Conservation (phyloP, 2,797 vertebrate species). For the Allobates femoralis region DNA sequence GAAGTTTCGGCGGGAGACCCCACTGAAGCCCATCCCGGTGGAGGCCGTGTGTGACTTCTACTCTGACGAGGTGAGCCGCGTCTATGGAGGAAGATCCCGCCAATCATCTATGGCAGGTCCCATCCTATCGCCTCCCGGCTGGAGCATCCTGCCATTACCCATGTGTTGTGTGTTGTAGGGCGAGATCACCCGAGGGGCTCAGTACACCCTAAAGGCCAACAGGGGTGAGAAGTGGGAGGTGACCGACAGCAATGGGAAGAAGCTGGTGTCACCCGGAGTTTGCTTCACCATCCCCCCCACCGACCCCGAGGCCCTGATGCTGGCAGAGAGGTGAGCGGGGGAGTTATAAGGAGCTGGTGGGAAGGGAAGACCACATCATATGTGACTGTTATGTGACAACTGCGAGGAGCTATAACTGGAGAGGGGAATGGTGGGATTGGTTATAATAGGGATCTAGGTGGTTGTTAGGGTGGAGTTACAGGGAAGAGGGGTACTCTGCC, state of each 20-base stretch:
- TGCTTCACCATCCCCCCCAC: slow-evolving; percentile 95
- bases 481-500: no score
- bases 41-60: slow-evolving; percentile 95
- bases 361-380: no score
- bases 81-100: no score
- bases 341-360: background rate
- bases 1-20: slow-evolving; percentile 80
- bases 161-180: slow-evolving; percentile 74
- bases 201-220: slow-evolving; percentile 88
- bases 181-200: slow-evolving; percentile 83
- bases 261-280: slow-evolving; percentile 82
- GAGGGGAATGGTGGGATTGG: no score
- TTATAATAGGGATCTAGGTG: no score
- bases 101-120: no score
- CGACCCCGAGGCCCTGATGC: slow-evolving; percentile 80
- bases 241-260: slow-evolving; percentile 80
- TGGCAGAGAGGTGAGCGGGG: slow-evolving; percentile 81
- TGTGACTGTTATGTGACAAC: no score
- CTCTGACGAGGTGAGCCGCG: slow-evolving; percentile 80
- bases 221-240: slow-evolving; percentile 86
- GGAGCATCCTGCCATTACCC: background rate
- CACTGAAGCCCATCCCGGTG: slow-evolving; percentile 84
- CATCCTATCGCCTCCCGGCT: no score
- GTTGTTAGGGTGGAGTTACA: no score
- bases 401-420: no score